Percentiles rank a stretch among this genome's conserved stretches.
Conservation (phyloP, 1,140 invertebrate species). For the Maniola jurtina region DNA sequence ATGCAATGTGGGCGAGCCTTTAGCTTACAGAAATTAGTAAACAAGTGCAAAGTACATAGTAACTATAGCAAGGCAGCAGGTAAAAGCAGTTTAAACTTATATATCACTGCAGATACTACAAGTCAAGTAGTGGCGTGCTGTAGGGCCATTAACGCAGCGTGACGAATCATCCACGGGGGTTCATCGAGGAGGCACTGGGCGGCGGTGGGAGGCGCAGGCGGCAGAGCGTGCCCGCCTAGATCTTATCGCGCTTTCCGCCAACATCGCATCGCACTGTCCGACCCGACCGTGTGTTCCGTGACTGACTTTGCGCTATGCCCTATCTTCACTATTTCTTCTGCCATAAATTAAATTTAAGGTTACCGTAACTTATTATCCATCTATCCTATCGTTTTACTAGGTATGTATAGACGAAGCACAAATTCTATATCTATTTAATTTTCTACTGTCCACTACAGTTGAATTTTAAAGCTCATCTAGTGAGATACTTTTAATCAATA, state of each 20-base stretch:
- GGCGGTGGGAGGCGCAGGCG: slow-evolving; percentile 33
- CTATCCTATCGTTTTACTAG: slow-evolving; percentile 14
- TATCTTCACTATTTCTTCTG: slow-evolving; percentile 45
- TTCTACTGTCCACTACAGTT: no score
- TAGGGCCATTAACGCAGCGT: slow-evolving; percentile 72
- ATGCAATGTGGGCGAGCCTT: no score
- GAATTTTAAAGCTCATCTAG: no score
- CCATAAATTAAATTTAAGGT: slow-evolving; percentile 54
- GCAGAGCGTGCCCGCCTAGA: slow-evolving; percentile 58
- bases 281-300: slow-evolving; percentile 57
- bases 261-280: slow-evolving; percentile 66
- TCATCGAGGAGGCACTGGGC: slow-evolving; percentile 35
- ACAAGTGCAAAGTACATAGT: neutral
- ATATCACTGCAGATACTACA: slow-evolving; percentile 41
- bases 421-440: no score
- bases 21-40: neutral
- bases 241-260: slow-evolving; percentile 72
- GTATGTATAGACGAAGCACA: no score
- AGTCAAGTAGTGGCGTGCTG: slow-evolving; percentile 70
- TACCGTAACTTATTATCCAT: slow-evolving; percentile 32
- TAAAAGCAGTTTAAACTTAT: slow-evolving; percentile 25
- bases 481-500: no score
- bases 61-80: neutral
- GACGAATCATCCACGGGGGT: slow-evolving; percentile 64
- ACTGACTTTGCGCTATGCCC: slow-evolving; percentile 41